phyloP scores from a whole-genome alignment of 2,888 invertebrate species.

The Odontocerum albicorne region DNA sequence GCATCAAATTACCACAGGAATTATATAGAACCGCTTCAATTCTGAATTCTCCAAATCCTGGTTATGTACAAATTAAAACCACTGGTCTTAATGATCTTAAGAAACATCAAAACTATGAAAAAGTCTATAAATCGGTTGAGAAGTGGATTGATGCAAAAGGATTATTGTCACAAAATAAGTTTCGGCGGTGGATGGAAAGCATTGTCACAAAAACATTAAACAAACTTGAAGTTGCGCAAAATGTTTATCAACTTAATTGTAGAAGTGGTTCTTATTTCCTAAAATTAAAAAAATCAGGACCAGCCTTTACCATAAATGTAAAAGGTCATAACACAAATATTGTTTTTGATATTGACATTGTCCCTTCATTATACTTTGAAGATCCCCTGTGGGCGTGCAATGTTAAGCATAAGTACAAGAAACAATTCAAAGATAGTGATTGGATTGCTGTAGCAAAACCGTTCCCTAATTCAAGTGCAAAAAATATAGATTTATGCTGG shows the following conservation, averaged over 20 bases:
- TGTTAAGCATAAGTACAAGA: not conserved
- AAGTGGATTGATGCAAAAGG: slow-evolving; percentile 15
- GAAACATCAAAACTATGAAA: slow-evolving; percentile 13
- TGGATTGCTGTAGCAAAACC: slow-evolving; percentile 20
- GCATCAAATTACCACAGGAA: slow-evolving; percentile 15
- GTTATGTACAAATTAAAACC: slow-evolving; percentile 18
- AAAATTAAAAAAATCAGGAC: slow-evolving; percentile 17
- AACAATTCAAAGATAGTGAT: slow-evolving; percentile 1
- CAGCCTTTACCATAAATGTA: slow-evolving; percentile 11
- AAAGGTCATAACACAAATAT: not conserved
- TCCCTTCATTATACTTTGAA: slow-evolving; percentile 14
- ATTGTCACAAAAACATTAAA: not conserved
- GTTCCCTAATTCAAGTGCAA: not conserved
- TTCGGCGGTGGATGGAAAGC: slow-evolving; percentile 22
- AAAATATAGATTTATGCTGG: slow-evolving; percentile 4
- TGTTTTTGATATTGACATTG: slow-evolving; percentile 14
- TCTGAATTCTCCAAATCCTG: not conserved
- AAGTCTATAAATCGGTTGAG: slow-evolving; percentile 6
- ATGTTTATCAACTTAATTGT: too few species aligned
- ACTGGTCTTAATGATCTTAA: slow-evolving; percentile 4
- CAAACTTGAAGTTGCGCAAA: too few species aligned
- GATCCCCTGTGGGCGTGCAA: slow-evolving; percentile 8
- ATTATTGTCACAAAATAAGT: slow-evolving; percentile 11
- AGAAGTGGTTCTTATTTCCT: not conserved
- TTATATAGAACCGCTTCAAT: not conserved